Evolutionary conservation across 2,888 invertebrate genomes (phyloP).

Genomic region (Drosophila monieri): DNA sequence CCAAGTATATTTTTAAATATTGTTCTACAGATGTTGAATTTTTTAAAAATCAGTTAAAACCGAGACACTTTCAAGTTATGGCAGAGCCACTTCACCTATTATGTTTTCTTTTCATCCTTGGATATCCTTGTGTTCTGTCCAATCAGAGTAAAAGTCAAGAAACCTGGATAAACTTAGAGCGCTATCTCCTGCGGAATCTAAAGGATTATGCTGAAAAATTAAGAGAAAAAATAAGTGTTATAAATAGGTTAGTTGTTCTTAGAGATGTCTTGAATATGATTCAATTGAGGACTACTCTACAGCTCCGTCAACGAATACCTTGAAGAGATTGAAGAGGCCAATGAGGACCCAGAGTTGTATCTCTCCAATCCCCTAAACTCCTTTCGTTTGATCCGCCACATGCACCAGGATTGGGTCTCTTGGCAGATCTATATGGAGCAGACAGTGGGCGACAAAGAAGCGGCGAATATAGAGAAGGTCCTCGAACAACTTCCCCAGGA

Average conservation of each 20-base stretch:
- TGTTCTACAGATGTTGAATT: neutral
- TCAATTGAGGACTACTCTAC: neutral
- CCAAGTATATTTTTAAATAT: neutral
- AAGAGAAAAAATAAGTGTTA: constrained; percentile 20
- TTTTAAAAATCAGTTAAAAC: neutral
- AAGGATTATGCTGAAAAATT: constrained; percentile 28
- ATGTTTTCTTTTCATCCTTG: constrained; percentile 6
- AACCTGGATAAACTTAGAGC: constrained; percentile 8
- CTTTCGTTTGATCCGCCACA: constrained; percentile 48
- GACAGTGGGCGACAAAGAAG: constrained; percentile 13
- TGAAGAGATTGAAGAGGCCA: constrained; percentile 10
- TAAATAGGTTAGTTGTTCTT: constrained; percentile 36
- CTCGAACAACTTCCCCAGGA: constrained; percentile 16
- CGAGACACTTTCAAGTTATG: constrained; percentile 1
- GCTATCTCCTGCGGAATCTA: constrained; percentile 16
- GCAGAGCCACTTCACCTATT: neutral
- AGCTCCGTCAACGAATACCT: constrained; percentile 49
- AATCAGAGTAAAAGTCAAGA: neutral
- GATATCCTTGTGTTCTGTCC: neutral
- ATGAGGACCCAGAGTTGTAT: constrained; percentile 35
- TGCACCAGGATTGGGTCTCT: constrained; percentile 56
- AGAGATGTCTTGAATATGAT: neutral
- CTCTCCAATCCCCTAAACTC: constrained; percentile 46
- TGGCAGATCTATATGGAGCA: constrained; percentile 50
- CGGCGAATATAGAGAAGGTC: constrained; percentile 24